Base-by-base conservation (phyloP, 1,140 invertebrate genomes). In the Bombus sylvicola region DNA sequence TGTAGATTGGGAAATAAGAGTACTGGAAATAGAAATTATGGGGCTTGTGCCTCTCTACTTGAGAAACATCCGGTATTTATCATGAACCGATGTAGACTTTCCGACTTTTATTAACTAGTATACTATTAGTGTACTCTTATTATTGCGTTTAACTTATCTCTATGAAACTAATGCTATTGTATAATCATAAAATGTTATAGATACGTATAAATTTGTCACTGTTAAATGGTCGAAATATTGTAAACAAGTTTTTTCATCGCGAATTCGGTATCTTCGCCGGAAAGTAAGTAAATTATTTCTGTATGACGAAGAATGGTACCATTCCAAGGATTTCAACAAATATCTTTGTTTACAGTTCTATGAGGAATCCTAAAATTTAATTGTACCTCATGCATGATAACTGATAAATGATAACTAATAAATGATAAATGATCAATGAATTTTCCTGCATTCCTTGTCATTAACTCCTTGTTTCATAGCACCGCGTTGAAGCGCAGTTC, bases 351-450 rank as follows among this genome's bases (percentile, higher is more conserved):
- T 47, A n/a, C n/a, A 13, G 47, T 22, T 22, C 18, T 53, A 53
- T 18, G 6, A 53, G 47, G 31, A 57, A 85, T 59, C 43, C 57
- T 18, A 81, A 82, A 81, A 89, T 87, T 88, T 76, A 83, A 84
- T 83, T 57, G 73, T 68, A 57, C 59, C 57, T 86, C 66, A 34
- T 8, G 1, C 47, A 53, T 22, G 18, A 22, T 22, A 47, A 47
- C 0, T 13, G 43, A 13, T 43, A 25, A 64, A 66, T 88, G 89
- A 91, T 88, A 83, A 90, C 86, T 83, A 83, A 89, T 85, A 18
- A 59, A 66, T 88, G 90, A 91, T 88, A 25, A 64, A 66, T 85
- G 89, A 90, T 88, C 81, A 88, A 86, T 83, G 85, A 89, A 85
- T 82, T 25, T 47, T 66, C 74, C 66, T 47, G 72, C 80, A 64